phyloP scores from a whole-genome alignment of 2,113 vertebrate genomes.

The Muntiacus muntjak region DNA sequence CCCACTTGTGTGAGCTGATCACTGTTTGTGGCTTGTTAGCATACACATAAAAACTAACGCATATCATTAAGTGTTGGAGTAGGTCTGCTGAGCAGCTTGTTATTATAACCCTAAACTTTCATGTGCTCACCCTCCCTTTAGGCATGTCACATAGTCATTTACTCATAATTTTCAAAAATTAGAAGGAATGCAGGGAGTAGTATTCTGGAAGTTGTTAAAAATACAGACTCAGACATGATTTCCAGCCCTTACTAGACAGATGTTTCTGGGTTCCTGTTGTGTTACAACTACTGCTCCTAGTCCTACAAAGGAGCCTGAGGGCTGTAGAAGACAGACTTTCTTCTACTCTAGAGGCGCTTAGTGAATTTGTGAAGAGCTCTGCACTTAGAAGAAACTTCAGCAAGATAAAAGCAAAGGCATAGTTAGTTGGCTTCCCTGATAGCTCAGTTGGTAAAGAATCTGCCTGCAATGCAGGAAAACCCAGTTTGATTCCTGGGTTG shows the following conservation, averaged over 20 bases:
- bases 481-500: neutral
- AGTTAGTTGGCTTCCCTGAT: neutral
- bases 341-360: neutral
- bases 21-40: neutral
- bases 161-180: neutral
- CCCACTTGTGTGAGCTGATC: neutral
- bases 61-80: neutral
- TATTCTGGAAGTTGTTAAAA: slow-evolving; percentile 38
- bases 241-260: neutral
- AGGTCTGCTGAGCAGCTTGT: neutral
- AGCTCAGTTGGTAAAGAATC: neutral
- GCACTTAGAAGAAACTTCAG: neutral
- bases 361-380: neutral
- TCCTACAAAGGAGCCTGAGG: neutral
- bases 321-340: neutral
- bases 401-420: neutral
- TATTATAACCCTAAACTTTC: neutral
- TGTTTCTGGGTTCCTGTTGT: neutral
- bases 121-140: neutral
- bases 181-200: neutral
- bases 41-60: neutral
- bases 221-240: neutral
- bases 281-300: neutral
- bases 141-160: neutral
- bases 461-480: neutral